Base-by-base conservation (phyloP, 2,888 invertebrate genomes). In the Apamea crenata region DNA sequence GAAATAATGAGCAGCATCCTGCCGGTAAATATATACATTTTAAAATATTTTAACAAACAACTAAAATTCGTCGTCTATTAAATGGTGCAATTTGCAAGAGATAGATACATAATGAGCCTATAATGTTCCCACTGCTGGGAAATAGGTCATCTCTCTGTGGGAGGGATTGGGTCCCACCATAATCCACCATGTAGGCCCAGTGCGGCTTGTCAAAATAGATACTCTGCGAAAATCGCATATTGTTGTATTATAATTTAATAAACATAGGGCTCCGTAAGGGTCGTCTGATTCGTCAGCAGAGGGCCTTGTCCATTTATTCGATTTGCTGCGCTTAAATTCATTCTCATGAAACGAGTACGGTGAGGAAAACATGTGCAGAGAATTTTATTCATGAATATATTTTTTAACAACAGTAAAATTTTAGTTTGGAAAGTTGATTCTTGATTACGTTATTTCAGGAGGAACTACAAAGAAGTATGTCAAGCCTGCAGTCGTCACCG, bases 401-500 rank as follows among this genome's bases (percentile, higher is more conserved):
- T 47, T 68, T 40, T 32, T 66, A 32, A 16, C 3, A 18, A 29
- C 29, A 29, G 1, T 21, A 63, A 0, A 6, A 40, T 25, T 53
- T 50, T 78, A 2, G 14, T 53, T 56, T 50, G 29, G 2, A 18
- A 59, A 50, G 0, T 36, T 74, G 16, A 40, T 70, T 66, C 59
- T 47, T 40, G 1, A 40, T 3, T 63, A 32, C 36, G 47, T 44
- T 68, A 72, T 80, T 85, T 86, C n/a, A 92, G 92, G 88, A 91
- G 84, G 88, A 92, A 61, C 82, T 91, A 1, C 91, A 91, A 63
- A 93, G 93, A 36, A 95, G 95, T 70, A 81, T 83, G 2, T 89
- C 91, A 0, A 95, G 95, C 78, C 80, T 96, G 25, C 91, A 91
- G 4, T 93, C 93, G 0, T 91, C 91, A 0, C 87, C 91, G 12